Evolutionary conservation across 1,140 invertebrate genomes (phyloP).

Genomic region (Octopus sinensis): DNA sequence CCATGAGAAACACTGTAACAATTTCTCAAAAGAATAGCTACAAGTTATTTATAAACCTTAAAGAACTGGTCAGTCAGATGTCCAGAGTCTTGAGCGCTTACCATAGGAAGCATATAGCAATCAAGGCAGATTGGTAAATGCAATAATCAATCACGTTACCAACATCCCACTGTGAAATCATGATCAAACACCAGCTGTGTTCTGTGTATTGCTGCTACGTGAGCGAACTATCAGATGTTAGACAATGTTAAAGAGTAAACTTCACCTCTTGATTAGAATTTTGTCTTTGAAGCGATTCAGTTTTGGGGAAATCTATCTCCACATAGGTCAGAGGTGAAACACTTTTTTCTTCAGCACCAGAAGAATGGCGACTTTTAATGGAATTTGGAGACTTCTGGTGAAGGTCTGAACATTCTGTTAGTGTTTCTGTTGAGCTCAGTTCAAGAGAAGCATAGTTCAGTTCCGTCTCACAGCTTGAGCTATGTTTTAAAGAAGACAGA

Average conservation of each 20-base stretch:
- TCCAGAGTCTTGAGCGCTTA: too few species aligned
- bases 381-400: conserved; percentile 20
- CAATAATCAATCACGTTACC: too few species aligned
- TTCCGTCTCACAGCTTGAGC: conserved; percentile 6
- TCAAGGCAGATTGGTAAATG: too few species aligned
- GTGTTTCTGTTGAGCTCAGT: conserved; percentile 32
- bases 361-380: conserved; percentile 37
- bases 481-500: background rate
- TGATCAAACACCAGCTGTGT: background rate
- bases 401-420: conserved; percentile 19
- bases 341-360: conserved; percentile 31
- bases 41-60: too few species aligned
- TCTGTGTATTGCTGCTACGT: background rate
- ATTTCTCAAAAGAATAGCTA: too few species aligned
- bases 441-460: conserved; percentile 40
- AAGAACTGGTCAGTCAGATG: too few species aligned
- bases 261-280: conserved; percentile 28
- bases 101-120: too few species aligned
- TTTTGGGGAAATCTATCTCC: conserved; percentile 42
- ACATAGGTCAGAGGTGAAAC: conserved; percentile 37
- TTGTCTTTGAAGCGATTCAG: conserved; percentile 34
- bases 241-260: conserved; percentile 13
- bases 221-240: too few species aligned
- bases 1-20: too few species aligned
- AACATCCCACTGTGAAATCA: too few species aligned